Conservation (phyloP, 2,113 vertebrate species). For the Ursus arctos region DNA sequence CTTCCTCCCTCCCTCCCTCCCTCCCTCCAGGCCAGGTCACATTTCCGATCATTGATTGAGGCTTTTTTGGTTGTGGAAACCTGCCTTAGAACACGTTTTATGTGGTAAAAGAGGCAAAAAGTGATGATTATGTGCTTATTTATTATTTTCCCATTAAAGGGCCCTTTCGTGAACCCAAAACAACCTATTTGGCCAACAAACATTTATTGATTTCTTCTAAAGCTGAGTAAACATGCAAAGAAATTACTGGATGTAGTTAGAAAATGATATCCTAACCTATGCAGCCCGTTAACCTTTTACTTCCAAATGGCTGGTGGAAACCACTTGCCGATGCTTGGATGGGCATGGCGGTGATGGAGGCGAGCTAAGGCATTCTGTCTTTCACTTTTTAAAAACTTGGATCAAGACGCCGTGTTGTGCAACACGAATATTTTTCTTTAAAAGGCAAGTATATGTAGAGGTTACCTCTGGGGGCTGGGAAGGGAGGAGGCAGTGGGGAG, state of each 20-base stretch:
- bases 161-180: neutral
- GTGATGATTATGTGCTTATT: neutral
- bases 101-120: neutral
- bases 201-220: neutral
- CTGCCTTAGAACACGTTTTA: neutral
- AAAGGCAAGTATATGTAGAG: neutral
- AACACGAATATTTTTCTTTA: conserved; percentile 46
- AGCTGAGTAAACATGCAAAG: neutral
- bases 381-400: conserved; percentile 27
- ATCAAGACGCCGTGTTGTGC: neutral
- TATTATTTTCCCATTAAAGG: neutral
- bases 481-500: neutral
- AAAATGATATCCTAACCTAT: conserved; percentile 53
- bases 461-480: neutral
- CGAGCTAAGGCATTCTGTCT: neutral
- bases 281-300: conserved; percentile 55
- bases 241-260: neutral
- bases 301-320: conserved; percentile 66
- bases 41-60: neutral
- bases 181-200: neutral
- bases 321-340: neutral
- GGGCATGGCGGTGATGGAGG: too few species aligned
- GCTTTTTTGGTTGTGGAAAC: neutral
- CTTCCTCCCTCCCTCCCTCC: neutral
- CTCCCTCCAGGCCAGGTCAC: neutral